Evolutionary conservation across 1,140 invertebrate genomes (phyloP).

Genomic region (Plodia interpunctella): DNA sequence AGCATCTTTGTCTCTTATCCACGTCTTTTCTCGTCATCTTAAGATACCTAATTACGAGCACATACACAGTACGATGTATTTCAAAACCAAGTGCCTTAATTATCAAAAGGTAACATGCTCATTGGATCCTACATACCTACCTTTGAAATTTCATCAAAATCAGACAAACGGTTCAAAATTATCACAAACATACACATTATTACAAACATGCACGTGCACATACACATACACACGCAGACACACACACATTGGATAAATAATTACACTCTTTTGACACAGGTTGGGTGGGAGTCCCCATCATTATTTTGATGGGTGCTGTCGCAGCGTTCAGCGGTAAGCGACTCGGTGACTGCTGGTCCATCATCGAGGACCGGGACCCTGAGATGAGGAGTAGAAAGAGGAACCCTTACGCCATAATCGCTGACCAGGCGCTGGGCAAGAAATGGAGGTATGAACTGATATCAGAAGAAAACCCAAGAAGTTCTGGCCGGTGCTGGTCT

Average conservation of each 20-base stretch:
- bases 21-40: not conserved
- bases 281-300: slow-evolving; percentile 80
- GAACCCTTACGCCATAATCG: slow-evolving; percentile 84
- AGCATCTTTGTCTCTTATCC: not conserved
- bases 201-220: too few species aligned
- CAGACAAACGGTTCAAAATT: not conserved
- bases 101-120: too few species aligned
- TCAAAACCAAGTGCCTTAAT: too few species aligned
- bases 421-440: slow-evolving; percentile 78
- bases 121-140: too few species aligned
- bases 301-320: slow-evolving; percentile 78
- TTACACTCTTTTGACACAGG: slow-evolving; percentile 64
- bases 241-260: too few species aligned
- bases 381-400: slow-evolving; percentile 78
- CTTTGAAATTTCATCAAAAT: not conserved
- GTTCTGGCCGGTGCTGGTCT: too few species aligned
- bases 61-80: too few species aligned
- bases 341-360: slow-evolving; percentile 83
- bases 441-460: slow-evolving; percentile 78
- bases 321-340: slow-evolving; percentile 80
- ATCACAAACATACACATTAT: not conserved
- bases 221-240: too few species aligned
- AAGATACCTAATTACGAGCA: not conserved
- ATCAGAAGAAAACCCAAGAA: too few species aligned
- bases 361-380: slow-evolving; percentile 82